Conservation (phyloP, 2,113 vertebrate species). For the Hypomesus transpacificus region DNA sequence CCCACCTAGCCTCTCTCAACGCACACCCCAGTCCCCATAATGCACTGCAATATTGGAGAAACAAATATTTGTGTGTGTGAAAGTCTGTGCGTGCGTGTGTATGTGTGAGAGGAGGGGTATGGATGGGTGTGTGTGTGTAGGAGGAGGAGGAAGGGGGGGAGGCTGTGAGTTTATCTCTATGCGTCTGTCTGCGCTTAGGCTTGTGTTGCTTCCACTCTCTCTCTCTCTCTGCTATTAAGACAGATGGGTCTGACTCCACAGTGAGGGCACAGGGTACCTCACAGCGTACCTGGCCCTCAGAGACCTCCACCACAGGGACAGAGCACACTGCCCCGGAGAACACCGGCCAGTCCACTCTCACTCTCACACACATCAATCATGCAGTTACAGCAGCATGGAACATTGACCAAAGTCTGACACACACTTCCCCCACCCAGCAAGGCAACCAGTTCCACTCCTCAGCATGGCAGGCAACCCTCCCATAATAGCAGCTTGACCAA, state of each 20-base stretch:
- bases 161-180: not conserved
- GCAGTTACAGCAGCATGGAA: slow-evolving; percentile 33
- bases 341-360: slow-evolving; percentile 38
- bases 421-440: not conserved
- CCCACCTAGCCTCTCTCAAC: slow-evolving; percentile 50
- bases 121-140: slow-evolving; percentile 12
- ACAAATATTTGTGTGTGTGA: slow-evolving; percentile 25
- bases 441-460: no score
- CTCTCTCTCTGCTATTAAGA: slow-evolving; percentile 55
- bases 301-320: not conserved
- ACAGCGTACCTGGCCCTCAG: not conserved
- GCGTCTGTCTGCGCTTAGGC: slow-evolving; percentile 29
- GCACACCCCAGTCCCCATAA: no score
- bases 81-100: slow-evolving; percentile 19
- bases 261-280: not conserved
- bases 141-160: not conserved
- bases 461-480: no score
- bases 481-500: no score
- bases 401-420: slow-evolving; percentile 34
- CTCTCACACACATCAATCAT: slow-evolving; percentile 54
- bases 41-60: slow-evolving; percentile 52
- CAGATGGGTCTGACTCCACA: slow-evolving; percentile 44
- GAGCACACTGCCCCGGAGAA: slow-evolving; percentile 15
- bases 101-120: slow-evolving; percentile 2
- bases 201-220: slow-evolving; percentile 45